These are phyloP conservation scores for Atethmia centrago DNA, from an alignment of 2,888 invertebrate genomes.

Conservation along the genomic window DNA sequence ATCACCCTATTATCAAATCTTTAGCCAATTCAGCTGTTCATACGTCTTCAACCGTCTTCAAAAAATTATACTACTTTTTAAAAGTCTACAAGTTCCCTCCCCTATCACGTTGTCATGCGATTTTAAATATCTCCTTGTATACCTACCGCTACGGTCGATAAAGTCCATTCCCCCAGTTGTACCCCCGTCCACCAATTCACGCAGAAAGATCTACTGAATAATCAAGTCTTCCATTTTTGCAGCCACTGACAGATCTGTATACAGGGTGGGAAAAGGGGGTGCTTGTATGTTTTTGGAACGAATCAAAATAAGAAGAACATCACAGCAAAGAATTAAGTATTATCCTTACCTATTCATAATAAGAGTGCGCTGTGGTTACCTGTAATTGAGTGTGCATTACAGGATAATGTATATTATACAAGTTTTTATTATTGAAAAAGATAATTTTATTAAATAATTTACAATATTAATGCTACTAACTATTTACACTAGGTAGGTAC, in stretches of 20 bases:
- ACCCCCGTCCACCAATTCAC: conserved; percentile 34
- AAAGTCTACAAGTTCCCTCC: neutral
- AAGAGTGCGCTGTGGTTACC: too few species aligned
- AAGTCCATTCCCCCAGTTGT: neutral
- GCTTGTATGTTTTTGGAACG: neutral
- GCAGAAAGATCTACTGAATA: conserved; percentile 51
- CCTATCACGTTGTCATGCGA: neutral
- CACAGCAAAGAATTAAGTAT: neutral
- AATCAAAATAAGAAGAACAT: neutral
- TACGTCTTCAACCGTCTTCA: neutral
- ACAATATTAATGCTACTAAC: too few species aligned
- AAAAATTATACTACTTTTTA: conserved; percentile 1
- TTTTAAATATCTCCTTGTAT: neutral
- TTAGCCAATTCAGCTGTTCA: neutral
- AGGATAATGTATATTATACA: too few species aligned
- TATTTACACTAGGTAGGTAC: too few species aligned
- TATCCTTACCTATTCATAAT: neutral
- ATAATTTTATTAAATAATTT: too few species aligned
- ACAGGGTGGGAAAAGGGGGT: conserved; percentile 13
- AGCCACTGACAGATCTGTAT: conserved; percentile 23
- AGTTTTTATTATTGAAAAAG: too few species aligned
- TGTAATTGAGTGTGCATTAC: too few species aligned
- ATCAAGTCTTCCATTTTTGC: conserved; percentile 41
- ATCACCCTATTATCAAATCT: neutral
- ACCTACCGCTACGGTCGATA: neutral